Evolutionary conservation across 2,113 vertebrate species (phyloP), one percentile per base, ranked within the genome.

Genomic region (Charina bottae): DNA sequence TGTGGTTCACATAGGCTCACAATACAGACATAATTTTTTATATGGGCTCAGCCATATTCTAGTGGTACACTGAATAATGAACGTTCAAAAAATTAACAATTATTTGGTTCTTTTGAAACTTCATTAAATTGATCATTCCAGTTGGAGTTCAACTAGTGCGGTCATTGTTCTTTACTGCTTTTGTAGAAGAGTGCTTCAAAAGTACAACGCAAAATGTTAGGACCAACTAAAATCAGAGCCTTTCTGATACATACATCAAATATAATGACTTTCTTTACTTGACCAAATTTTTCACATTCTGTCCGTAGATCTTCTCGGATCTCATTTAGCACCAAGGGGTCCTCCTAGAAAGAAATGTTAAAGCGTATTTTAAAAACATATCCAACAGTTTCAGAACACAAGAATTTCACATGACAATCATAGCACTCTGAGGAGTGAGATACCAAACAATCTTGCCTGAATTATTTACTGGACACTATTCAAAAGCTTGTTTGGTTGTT

Each of bases 211-310:
- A 13, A 85, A 46, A 90, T 13, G 28, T 37, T 17, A 54, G 11
- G 95, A n/a, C 12, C 0, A 64, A 28, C 89, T 94, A 59, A 92
- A 68, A 10, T 9, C 92, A 88, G 1, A 2, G 68, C 19, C 17
- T 42, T 78, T 78, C 33, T 9, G 0, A 92, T 94, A 98, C 99
- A 97, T 98, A 99, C 99, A 96, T 99, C 99, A 96, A 99, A 99
- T 94, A 99, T 98, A 95, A 99, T 98, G 96, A 99, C 98, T 94
- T 99, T 99, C 97, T 98, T 99, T 62, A 99, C 98, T 96, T 98
- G 98, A 28, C 99, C 99, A 90, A 99, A 99, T 96, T 99, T 99
- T 84, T 99, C 98, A 97, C 99, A 99, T 93, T 99, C 99, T 3
- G 98, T 97, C 87, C 98, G 96, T 90, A 99, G 98, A 95, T 99